A percentile compares a stretch with the other conserved stretches of the same genome.
phyloP scores from a whole-genome alignment of 2,113 vertebrate species.

The Xyliphius kryptos region DNA sequence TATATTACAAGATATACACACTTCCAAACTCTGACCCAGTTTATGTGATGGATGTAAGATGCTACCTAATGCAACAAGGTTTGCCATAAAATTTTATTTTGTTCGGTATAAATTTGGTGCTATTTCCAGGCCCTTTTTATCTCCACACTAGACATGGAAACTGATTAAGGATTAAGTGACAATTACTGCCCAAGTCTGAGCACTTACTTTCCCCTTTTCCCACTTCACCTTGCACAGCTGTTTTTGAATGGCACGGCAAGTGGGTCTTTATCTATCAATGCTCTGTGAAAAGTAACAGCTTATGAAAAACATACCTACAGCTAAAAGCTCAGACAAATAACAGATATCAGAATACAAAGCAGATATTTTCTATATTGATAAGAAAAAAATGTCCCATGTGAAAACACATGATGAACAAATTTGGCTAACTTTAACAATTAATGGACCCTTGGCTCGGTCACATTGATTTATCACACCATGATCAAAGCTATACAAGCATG shows the following conservation, averaged over 20 bases:
- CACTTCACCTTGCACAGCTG: conserved; percentile 1
- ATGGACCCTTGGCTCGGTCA: background rate
- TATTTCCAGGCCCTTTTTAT: background rate
- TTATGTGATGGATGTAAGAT: too few species aligned
- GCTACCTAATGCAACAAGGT: too few species aligned
- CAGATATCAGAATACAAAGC: background rate
- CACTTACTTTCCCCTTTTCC: background rate
- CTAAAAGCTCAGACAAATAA: conserved; percentile 7
- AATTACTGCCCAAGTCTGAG: conserved; percentile 10
- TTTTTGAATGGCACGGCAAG: conserved; percentile 1
- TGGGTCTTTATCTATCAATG: conserved; percentile 5
- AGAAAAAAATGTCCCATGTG: conserved; percentile 1
- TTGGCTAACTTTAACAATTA: background rate
- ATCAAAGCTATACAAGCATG: conserved; percentile 10
- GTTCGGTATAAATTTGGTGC: background rate
- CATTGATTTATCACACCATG: conserved; percentile 14
- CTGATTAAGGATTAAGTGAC: conserved; percentile 6
- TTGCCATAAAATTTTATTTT: background rate
- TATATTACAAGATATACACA: too few species aligned
- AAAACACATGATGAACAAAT: background rate
- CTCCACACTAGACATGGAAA: background rate
- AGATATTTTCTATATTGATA: background rate
- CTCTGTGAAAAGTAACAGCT: background rate
- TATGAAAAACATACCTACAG: background rate
- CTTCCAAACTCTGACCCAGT: too few species aligned